Evolutionary conservation across 2,888 invertebrate species (phyloP), one percentile per base, ranked within the genome.

Genomic region (Smittia sp.): DNA sequence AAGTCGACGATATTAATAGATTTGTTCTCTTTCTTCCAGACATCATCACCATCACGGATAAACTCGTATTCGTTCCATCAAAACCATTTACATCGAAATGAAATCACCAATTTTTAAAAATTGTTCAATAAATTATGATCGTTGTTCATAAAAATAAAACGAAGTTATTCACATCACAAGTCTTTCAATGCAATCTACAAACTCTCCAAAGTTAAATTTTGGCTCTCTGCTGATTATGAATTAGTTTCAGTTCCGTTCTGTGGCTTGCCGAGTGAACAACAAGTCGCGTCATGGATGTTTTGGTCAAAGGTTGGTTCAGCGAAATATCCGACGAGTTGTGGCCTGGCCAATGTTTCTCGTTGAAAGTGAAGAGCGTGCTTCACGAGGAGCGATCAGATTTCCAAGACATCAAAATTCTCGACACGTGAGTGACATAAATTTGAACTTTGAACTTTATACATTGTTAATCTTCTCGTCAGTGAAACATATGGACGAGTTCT

Each of bases 291-390:
- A 73, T 73, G 73, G 15, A 73, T 18, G n/a, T 6, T 24, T 7
- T 73, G 27, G 65, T 65, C 77, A 85, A 89, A 78, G 92, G 93
- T 76, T 98, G 98, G 98, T 98, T 96, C 80, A 93, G 92, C 76
- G 98, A 98, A 85, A 85, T 91, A 18, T 94, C 91, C 79, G 89
- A 91, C 74, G 90, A 91, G 54, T 84, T 96, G 78, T 96, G 96
- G 95, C 93, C 94, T 0, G 96, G 96, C 0, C 90, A 95, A 77
- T 89, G 91, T 18, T 89, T 96, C 79, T 96, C 96, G 0, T 84
- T 98, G 75, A 87, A 94, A 85, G 89, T 96, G 0, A 89, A 92
- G 65, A 84, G 91, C 77, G 84, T 96, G 1, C 84, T 97, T 0
- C 89, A 93, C 79, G 84, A 88, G 1, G 92, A 91, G 79, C 89